Evolutionary conservation across 2,113 vertebrate species (phyloP), one percentile per base, ranked within the genome.

Genomic region (Muntiacus reevesi): DNA sequence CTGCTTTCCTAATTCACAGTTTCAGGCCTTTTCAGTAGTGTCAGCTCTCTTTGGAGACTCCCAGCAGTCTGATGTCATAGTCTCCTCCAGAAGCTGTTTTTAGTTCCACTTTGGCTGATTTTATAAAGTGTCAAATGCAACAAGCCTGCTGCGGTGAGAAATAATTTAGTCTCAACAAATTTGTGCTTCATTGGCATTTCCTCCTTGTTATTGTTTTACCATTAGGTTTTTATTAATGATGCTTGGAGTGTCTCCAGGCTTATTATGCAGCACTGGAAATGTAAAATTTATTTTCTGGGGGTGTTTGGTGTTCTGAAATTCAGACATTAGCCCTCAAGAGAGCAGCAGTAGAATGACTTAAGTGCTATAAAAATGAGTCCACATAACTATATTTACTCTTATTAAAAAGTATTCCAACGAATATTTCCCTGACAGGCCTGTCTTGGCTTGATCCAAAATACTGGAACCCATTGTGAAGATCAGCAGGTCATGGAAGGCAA

Each of bases 71-170:
- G 82, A 97, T 0, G 1, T 83, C 92, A 87, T 64, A 86, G 14
- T 64, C 1, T 1, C 28, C 47, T 62, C 19, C 62, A 76, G 6
- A 40, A 91, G 25, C 23, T 62, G 28, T 16, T 85, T 79, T 93
- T 89, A n/a, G 50, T 89, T 83, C 7, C 36, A 93, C 28, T 79
- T 91, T 62, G 82, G n/a, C 78, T 95, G 83, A 87, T 87, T 96
- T 96, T 71, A 84, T 79, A 87, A 96, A 90, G 96, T 76, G 92
- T 95, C 90, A 97, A 90, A 93, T 83, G n/a, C 21, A 93, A 74
- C 86, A 95, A 94, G 71, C 40, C 43, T 96, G 25, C 55, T 93
- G 76, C 12, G 33, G 60, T 97, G 60, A 97, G 88, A 97, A 95
- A 91, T 95, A 96, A 67, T 96, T 96, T 76, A 76, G 12, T 93